Conservation (phyloP, 2,888 invertebrate genomes). For the Campopleginae sp. region DNA sequence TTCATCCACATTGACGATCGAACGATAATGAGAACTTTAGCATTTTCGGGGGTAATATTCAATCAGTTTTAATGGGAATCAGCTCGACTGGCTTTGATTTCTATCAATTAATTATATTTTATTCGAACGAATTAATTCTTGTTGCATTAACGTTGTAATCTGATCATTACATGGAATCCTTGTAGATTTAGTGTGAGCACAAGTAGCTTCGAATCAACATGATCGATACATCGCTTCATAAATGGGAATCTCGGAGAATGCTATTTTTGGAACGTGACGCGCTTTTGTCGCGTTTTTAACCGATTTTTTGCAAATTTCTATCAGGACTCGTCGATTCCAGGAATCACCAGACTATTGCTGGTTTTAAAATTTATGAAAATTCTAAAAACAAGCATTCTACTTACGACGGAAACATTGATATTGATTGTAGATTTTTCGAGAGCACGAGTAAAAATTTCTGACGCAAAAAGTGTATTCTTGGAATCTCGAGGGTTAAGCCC, state of each 20-base stretch:
- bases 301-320: neutral
- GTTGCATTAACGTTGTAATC: neutral
- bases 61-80: constrained; percentile 2
- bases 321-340: neutral
- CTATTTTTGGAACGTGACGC: neutral
- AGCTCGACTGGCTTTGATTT: neutral
- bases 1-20: neutral
- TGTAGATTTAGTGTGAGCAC: neutral
- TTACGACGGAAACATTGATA: too few relatives aligned
- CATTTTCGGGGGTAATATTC: neutral
- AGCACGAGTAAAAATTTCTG: too few relatives aligned
- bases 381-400: too few relatives aligned
- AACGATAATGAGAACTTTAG: neutral
- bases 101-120: neutral
- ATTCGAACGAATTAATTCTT: neutral
- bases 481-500: too few relatives aligned
- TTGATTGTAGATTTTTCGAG: too few relatives aligned
- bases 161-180: neutral
- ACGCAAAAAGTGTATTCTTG: too few relatives aligned
- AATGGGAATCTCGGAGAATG: neutral
- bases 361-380: too few relatives aligned
- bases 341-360: too few relatives aligned
- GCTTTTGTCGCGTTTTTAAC: neutral
- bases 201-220: neutral
- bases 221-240: neutral